phyloP scores from a whole-genome alignment of 2,888 invertebrate species.

The Drosophila greeni region DNA sequence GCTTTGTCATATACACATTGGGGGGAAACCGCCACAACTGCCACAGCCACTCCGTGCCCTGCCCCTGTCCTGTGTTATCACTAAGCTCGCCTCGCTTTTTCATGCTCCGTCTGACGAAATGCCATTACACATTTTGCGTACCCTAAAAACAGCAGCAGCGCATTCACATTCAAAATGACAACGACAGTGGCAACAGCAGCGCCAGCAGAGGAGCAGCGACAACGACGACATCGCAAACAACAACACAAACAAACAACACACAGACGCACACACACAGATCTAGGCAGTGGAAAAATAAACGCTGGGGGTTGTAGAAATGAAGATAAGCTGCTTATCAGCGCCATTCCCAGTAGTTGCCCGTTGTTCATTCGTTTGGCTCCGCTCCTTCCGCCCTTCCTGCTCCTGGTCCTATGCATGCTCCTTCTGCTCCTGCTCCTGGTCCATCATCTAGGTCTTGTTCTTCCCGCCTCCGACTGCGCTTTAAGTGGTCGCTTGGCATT shows the following conservation, averaged over 20 bases:
- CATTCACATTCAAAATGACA: slow-evolving; percentile 57
- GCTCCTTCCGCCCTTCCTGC: background rate
- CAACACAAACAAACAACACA: slow-evolving; percentile 51
- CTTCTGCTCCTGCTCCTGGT: slow-evolving; percentile 12
- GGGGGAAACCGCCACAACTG: background rate
- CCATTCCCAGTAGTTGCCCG: slow-evolving; percentile 56
- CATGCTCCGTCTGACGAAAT: slow-evolving; percentile 71
- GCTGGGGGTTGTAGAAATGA: slow-evolving; percentile 70
- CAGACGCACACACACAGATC: slow-evolving; percentile 27
- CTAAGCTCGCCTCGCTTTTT: slow-evolving; percentile 54
- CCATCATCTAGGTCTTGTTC: slow-evolving; percentile 20
- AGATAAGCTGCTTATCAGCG: slow-evolving; percentile 73
- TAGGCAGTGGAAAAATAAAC: slow-evolving; percentile 63
- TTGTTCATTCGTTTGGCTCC: slow-evolving; percentile 28
- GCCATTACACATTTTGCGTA: slow-evolving; percentile 72
- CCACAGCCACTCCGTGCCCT: slow-evolving; percentile 8
- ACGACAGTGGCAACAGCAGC: slow-evolving; percentile 42
- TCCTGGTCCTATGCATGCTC: slow-evolving; percentile 3
- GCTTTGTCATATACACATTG: slow-evolving; percentile 52
- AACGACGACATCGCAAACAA: slow-evolving; percentile 13
- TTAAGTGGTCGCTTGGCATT: slow-evolving; percentile 56
- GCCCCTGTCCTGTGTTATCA: slow-evolving; percentile 23
- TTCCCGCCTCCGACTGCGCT: slow-evolving; percentile 45
- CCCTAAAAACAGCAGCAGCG: slow-evolving; percentile 53
- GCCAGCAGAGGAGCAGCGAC: slow-evolving; percentile 43